Evolutionary conservation across 2,113 vertebrate species (phyloP), one percentile per base, ranked within the genome.

Genomic region (Ardeotis arabs): DNA sequence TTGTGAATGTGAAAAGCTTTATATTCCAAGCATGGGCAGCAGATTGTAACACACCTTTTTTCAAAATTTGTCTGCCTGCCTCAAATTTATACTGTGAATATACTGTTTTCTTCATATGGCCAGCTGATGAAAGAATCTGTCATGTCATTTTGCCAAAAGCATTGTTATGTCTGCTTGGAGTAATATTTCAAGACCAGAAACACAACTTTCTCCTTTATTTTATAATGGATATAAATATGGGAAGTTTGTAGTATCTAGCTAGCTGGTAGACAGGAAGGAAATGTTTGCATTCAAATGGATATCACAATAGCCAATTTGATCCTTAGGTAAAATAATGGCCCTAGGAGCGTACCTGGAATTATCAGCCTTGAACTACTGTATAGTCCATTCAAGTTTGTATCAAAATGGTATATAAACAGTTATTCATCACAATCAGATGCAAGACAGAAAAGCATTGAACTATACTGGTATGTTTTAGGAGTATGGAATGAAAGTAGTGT

Each of bases 141-240:
- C 18, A 41, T 15, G 44, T 49, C 15, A 92, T 77, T 93, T 89
- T 89, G 45, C 64, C 69, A 91, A 85, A 73, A 84, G 21, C n/a
- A 56, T 77, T 79, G 56, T 94, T 94, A 92, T 87, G 84, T 89
- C 92, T 95, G 58, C 64, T 70, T 92, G 41, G 64, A 96, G 37
- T 84, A 96, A 93, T 89, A 88, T 85, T 95, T 96, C 86, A 89
- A 75, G 55, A 95, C 35, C 35, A 95, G 47, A 93, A 95, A 84
- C 79, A 85, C 37, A 92, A 84, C 74, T 92, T 95, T 95, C 87
- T 95, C 81, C 84, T 96, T 97, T 97, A 96, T 97, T 97, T 97
- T 92, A 83, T 68, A 94, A 81, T 62, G 45, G 41, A 68, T 63
- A 64, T 50, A 84, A 78, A 81, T 81, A 93, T 11, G 31, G 83